Percentiles rank a stretch among this genome's conserved stretches.
Evolutionary conservation across 2,797 vertebrate genomes (phyloP).

Genomic region (Steatocranus sp.): DNA sequence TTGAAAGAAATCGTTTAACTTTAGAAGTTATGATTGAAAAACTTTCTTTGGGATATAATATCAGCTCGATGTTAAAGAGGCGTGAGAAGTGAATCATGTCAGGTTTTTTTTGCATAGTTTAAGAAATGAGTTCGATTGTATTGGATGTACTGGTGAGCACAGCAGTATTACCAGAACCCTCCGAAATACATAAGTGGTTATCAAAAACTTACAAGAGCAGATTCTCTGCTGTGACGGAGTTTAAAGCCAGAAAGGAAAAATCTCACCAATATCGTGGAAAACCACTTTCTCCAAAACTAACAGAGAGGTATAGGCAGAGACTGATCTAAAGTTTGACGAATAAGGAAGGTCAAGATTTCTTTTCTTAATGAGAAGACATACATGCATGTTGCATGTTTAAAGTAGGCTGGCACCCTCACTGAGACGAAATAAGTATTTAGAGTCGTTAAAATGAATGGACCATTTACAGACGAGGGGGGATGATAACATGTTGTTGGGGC

Average conservation of each 20-base stretch:
- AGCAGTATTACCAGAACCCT: not conserved
- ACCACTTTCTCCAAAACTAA: not conserved
- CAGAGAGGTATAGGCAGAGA: not conserved
- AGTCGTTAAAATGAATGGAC: not conserved
- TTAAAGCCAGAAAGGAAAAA: not conserved
- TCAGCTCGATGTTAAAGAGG: not conserved
- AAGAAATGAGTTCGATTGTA: not conserved
- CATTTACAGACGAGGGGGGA: not conserved
- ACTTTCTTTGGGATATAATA: not conserved
- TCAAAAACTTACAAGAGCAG: not conserved
- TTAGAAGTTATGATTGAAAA: not conserved
- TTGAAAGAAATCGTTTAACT: not conserved
- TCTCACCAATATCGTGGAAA: not conserved
- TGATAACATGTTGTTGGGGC: not conserved
- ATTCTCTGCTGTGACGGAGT: not conserved
- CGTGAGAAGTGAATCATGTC: not conserved
- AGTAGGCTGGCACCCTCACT: not conserved
- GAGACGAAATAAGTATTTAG: not conserved
- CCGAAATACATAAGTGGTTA: not conserved
- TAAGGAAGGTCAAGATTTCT: not conserved
- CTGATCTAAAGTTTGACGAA: not conserved
- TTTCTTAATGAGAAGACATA: not conserved
- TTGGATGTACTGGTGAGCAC: not conserved
- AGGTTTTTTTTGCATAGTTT: not conserved
- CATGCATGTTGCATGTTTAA: not conserved